phyloP scores from a whole-genome alignment of 2,888 invertebrate species.

The Tanypteryx hageni region DNA sequence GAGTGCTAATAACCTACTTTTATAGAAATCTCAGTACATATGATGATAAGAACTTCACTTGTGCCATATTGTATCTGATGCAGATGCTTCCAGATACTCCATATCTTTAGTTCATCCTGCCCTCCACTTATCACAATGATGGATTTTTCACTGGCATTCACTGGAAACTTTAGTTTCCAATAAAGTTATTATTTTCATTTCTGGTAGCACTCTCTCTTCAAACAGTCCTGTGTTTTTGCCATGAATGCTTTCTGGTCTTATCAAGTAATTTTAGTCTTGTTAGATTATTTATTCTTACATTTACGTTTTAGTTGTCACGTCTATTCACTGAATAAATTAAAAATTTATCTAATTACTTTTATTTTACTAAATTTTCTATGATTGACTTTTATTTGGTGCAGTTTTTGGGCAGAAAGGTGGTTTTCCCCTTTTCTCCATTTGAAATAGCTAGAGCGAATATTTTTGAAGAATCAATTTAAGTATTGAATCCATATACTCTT shows the following conservation, averaged over 20 bases:
- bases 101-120: conserved; percentile 36
- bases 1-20: not conserved
- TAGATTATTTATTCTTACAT: not conserved
- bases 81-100: not conserved
- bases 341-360: too few relatives aligned
- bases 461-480: not conserved
- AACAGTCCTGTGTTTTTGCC: not conserved
- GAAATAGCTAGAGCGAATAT: not conserved
- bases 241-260: not conserved
- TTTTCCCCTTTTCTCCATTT: not conserved
- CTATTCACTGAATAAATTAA: not conserved
- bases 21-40: not conserved
- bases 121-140: conserved; percentile 42
- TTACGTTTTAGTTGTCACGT: not conserved
- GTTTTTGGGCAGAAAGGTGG: not conserved
- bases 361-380: too few relatives aligned
- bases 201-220: not conserved
- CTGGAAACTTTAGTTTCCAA: not conserved
- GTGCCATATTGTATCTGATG: conserved; percentile 35
- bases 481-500: not conserved
- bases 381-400: not conserved
- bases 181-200: not conserved
- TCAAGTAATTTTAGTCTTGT: not conserved
- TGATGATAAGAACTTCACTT: conserved; percentile 11
- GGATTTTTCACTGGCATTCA: not conserved